Evolutionary conservation across 2,113 vertebrate genomes (phyloP).

Genomic region (Pagrus major): DNA sequence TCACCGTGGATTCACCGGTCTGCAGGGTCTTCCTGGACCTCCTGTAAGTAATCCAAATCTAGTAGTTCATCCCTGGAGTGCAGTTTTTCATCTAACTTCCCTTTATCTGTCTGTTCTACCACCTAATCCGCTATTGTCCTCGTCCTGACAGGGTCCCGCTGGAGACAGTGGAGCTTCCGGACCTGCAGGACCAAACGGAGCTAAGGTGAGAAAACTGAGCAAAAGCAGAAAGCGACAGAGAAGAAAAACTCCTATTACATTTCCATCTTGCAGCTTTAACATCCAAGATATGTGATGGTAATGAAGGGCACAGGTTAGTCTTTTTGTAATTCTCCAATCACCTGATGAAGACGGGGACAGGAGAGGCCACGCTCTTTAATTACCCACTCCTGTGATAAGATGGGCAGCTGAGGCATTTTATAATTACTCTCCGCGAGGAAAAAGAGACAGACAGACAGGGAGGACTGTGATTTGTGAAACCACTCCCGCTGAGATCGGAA

Average conservation of each 20-base stretch:
- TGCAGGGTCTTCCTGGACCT: conserved; percentile 97
- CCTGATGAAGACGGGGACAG: conserved; percentile 44
- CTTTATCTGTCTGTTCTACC: neutral
- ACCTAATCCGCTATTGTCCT: conserved; percentile 11
- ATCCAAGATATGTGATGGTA: conserved; percentile 48
- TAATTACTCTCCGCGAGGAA: conserved; percentile 66
- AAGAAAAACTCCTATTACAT: conserved; percentile 21
- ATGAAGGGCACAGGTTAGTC: conserved; percentile 67
- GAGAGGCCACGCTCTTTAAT: conserved; percentile 67
- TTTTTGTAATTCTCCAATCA: conserved; percentile 65
- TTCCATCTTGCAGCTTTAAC: conserved; percentile 36
- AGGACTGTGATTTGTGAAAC: conserved; percentile 30
- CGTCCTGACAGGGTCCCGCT: conserved; percentile 87
- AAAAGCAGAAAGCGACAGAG: conserved; percentile 10
- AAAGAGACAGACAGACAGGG: conserved; percentile 51
- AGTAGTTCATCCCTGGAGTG: neutral
- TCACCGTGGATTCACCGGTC: conserved; percentile 96
- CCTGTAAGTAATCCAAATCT: conserved; percentile 87
- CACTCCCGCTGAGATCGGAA: conserved; percentile 55
- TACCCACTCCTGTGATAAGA: conserved; percentile 69
- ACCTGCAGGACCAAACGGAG: conserved; percentile 90
- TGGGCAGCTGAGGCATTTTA: conserved; percentile 52
- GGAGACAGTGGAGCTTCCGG: conserved; percentile 93
- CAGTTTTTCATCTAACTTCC: neutral
- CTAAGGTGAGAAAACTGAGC: conserved; percentile 84